Evolutionary conservation across 2,797 vertebrate species (phyloP).

Genomic region (Scomberomorus guttatus): DNA sequence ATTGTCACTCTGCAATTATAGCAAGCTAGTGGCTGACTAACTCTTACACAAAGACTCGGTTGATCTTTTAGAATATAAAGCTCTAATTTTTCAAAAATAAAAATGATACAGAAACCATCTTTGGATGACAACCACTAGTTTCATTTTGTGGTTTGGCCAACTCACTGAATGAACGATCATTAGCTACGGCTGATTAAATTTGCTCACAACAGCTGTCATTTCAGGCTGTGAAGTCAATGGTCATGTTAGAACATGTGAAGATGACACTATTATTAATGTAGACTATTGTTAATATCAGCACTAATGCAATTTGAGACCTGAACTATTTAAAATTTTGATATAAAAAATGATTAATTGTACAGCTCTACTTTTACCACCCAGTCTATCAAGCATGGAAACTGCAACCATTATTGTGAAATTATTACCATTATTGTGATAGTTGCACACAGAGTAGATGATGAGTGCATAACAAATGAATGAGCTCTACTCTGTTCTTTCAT

Average conservation of each 20-base stretch:
- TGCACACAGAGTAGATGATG: slow-evolving; percentile 26
- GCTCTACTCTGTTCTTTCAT: not conserved
- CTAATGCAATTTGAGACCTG: not conserved
- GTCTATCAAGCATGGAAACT: not conserved
- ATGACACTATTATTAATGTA: too few relatives aligned
- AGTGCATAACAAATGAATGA: not conserved
- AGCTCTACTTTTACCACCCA: not conserved
- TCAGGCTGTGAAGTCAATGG: slow-evolving; percentile 16
- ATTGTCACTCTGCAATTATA: not conserved
- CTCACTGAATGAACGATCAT: slow-evolving; percentile 4
- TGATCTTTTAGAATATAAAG: not conserved
- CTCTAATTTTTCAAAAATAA: not conserved
- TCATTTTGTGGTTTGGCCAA: not conserved
- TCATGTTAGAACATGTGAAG: too few relatives aligned
- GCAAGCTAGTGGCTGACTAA: too few relatives aligned
- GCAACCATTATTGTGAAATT: slow-evolving; percentile 1
- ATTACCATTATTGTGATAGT: slow-evolving; percentile 6
- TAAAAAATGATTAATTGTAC: not conserved
- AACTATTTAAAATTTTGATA: slow-evolving; percentile 3
- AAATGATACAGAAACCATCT: slow-evolving; percentile 10
- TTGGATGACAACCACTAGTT: not conserved
- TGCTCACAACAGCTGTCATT: not conserved
- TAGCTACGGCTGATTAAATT: not conserved
- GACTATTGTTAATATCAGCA: too few relatives aligned
- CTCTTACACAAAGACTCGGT: not conserved